Base-by-base conservation (phyloP, 1,140 invertebrate species). In the Lordiphosa collinella region DNA sequence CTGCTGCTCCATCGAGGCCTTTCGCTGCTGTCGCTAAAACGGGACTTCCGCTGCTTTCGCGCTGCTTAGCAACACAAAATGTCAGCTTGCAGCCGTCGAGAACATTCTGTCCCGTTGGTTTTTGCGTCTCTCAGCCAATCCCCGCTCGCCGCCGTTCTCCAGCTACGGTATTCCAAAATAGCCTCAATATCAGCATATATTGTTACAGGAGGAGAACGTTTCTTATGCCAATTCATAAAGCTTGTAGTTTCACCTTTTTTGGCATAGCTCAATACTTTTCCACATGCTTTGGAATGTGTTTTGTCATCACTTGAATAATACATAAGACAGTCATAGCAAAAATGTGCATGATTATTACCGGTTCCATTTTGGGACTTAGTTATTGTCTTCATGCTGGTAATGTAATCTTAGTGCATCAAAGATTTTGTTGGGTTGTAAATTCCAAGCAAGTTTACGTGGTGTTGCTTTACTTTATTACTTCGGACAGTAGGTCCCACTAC, bases 181-280 rank as follows among this genome's bases (percentile, higher is more conserved):
- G 43, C 35, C 22, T 51, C 22, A 10, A 51, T 51, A 29, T 37
- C 48, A 2, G 48, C 48, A 38, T 51, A 51, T 4, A 51, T 13
- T 0, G 38, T 36, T 14, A 51, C 12, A 2, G 48, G 35, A 0
- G 48, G 48, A 3, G 48, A 31, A 10, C 13, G 12, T 22, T 38
- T 31, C 38, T 51, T 37, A 29, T 2, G 6, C 5, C 34, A 32
- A n/a, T n/a, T n/a, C n/a, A n/a, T n/a, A n/a, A n/a, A n/a, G n/a
- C n/a, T n/a, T n/a, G n/a, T n/a, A n/a, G n/a, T n/a, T n/a, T n/a
- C n/a, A n/a, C n/a, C n/a, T n/a, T n/a, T n/a, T n/a, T n/a, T n/a
- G n/a, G n/a, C n/a, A n/a, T n/a, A n/a, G n/a, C n/a, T n/a, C n/a
- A n/a, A n/a, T n/a, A n/a, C n/a, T n/a, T n/a, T n/a, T n/a, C n/a